These are phyloP conservation scores for Ischnura elegans DNA, from an alignment of 2,888 invertebrate species.

Conservation along the genomic window DNA sequence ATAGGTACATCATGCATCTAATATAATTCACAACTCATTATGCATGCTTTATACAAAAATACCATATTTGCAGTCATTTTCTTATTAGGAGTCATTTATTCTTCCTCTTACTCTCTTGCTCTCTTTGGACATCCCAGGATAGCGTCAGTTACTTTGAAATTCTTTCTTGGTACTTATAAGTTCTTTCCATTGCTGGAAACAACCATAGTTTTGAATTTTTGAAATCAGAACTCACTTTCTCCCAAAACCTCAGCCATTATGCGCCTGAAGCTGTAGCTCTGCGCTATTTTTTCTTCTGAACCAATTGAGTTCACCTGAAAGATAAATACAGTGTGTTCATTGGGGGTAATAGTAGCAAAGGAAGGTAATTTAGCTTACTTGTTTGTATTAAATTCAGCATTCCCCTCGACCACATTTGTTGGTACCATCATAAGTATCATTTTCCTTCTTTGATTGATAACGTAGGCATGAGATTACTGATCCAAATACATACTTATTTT, in stretches of 20 bases:
- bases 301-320: conserved; percentile 84
- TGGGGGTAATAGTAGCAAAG: no score
- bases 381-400: no score
- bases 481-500: no score
- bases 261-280: conserved; percentile 95
- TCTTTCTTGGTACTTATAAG: background rate
- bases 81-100: conserved; percentile 20
- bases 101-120: conserved; percentile 9
- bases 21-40: conserved; percentile 10
- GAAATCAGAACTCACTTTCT: conserved; percentile 82
- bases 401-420: no score
- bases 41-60: conserved; percentile 27
- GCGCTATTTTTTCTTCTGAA: conserved; percentile 91
- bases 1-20: background rate
- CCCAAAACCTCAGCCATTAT: conserved; percentile 95
- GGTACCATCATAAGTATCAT: no score
- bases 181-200: conserved; percentile 43
- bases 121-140: conserved; percentile 23
- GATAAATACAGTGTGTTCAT: background rate
- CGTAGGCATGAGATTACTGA: no score
- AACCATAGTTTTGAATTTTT: background rate
- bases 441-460: no score
- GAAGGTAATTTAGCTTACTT: no score
- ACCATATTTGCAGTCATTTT: conserved; percentile 19
- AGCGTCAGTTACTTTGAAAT: background rate